Base-by-base conservation (phyloP, 2,113 vertebrate genomes). In the Falcunculus frontatus region DNA sequence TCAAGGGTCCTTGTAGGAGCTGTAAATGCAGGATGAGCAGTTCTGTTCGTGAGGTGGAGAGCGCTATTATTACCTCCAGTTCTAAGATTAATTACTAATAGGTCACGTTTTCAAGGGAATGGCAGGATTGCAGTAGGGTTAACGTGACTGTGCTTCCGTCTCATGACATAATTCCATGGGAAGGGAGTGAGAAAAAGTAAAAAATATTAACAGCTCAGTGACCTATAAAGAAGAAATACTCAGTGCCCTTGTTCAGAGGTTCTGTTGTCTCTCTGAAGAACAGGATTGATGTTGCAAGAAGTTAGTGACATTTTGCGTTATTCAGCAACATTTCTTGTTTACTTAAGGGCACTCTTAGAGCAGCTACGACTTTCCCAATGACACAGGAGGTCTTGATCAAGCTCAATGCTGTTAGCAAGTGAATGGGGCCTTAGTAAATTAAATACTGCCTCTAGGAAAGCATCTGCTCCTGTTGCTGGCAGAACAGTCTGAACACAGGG, bases 41-140 rank as follows among this genome's bases (percentile, higher is more conserved):
- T 44, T 63, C 80, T 93, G 8, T 33, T 7, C 3, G 62, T 63
- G 41, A 75, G 88, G 75, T 81, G 52, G 65, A 87, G 73, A 90
- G 64, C 0, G 0, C 32, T 93, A 4, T 62, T 72, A 64, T 79
- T 93, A 53, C 85, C 72, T 89, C 33, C 17, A 72, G 70, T 70
- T 79, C 56, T 49, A 22, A 88, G 90, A 94, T 96, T 88, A 95
- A 94, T 95, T 95, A 75, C 83, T 72, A 56, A 77, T 8, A 52
- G 68, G 76, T 39, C 60, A 46, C 25, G 16, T 64, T 92, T 89
- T 83, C 59, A 59, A 16, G 0, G 0, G 16, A 70, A 14, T 56
- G 79, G 60, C 64, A 75, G 72, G 56, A 64, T 46, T 93, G 60
- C 80, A 53, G 7, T 49, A 16, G 68, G 83, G 76, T 86, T 95